A percentile compares a stretch with the other conserved stretches of the same genome.
Evolutionary conservation across 2,113 vertebrate genomes (phyloP).

Genomic region (Chaetodon auriga): DNA sequence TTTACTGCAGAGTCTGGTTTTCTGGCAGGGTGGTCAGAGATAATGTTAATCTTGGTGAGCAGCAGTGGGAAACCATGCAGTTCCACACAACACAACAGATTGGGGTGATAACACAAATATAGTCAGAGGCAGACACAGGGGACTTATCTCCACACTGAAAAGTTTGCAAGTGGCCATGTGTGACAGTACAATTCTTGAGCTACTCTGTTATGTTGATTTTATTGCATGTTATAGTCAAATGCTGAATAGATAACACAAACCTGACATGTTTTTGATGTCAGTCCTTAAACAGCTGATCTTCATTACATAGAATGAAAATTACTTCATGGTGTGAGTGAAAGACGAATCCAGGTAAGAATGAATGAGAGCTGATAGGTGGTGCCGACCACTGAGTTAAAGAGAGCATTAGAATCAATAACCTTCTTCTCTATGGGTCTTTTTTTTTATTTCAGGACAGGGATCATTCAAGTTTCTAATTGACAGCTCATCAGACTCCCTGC

Average conservation of each 20-base stretch:
- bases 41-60: conserved; percentile 85
- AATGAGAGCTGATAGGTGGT: conserved; percentile 20
- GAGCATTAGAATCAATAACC: conserved; percentile 67
- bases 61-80: conserved; percentile 74
- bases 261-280: not conserved
- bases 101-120: conserved; percentile 75
- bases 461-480: conserved; percentile 80
- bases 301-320: conserved; percentile 1
- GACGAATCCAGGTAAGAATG: conserved; percentile 38
- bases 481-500: conserved; percentile 80
- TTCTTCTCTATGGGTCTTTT: conserved; percentile 54
- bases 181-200: conserved; percentile 63
- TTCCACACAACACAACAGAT: conserved; percentile 77
- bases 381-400: conserved; percentile 55
- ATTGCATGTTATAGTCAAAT: conserved; percentile 43
- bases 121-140: conserved; percentile 71
- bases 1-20: conserved; percentile 79
- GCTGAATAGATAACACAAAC: conserved; percentile 22
- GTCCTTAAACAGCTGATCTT: not conserved
- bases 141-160: conserved; percentile 75
- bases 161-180: conserved; percentile 74
- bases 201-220: conserved; percentile 61
- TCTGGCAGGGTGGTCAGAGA: conserved; percentile 81
- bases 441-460: conserved; percentile 69
- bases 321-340: conserved; percentile 31